Evolutionary conservation across 2,113 vertebrate genomes (phyloP), one percentile per base, ranked within the genome.

Genomic region (Catharus fuscescens): DNA sequence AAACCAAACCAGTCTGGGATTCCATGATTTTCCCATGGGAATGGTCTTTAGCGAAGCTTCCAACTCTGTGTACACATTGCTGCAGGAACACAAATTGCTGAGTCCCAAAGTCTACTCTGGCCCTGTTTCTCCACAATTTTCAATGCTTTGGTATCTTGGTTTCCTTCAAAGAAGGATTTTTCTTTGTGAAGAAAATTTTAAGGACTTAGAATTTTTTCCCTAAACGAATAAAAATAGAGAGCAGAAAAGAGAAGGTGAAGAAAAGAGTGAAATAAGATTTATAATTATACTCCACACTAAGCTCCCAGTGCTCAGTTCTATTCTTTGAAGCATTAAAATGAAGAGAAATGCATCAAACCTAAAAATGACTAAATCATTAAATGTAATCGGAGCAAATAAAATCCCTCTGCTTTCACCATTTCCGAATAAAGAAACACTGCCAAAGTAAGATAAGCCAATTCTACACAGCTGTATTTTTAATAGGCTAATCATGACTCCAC

Each of bases 371-470:
- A 80, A 96, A 93, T 93, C 93, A 93, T 56, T 86, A 80, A 79
- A 95, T 73, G 83, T 84, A 95, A 93, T 89, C 77, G 4, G 80
- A 83, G 88, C 90, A 93, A 93, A 88, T 80, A 65, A 97, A 96
- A 88, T 56, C 64, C 59, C 66, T 93, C 36, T 81, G 88, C 80
- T 96, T 91, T 79, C 90, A 67, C 78, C 79, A 69, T 40, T 86
- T 95, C 88, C 62, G 8, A 91, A 91, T 67, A 76, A 76, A 93
- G 91, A 47, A 94, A 53, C 74, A 23, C 60, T 93, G 90, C 86
- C 88, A 92, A 80, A 92, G 86, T 21, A 87, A 95, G 96, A 96
- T 96, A 96, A 97, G 95, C 91, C 86, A 94, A 29, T 70, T 96
- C 77, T 28, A 34, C 85, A 56, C 95, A 92, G 88, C 91, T 80